Evolutionary conservation across 92 coral and sea anemone species (phyloP), one percentile per base, ranked within the genome.

Genomic region (Bergia puertoricense): DNA sequence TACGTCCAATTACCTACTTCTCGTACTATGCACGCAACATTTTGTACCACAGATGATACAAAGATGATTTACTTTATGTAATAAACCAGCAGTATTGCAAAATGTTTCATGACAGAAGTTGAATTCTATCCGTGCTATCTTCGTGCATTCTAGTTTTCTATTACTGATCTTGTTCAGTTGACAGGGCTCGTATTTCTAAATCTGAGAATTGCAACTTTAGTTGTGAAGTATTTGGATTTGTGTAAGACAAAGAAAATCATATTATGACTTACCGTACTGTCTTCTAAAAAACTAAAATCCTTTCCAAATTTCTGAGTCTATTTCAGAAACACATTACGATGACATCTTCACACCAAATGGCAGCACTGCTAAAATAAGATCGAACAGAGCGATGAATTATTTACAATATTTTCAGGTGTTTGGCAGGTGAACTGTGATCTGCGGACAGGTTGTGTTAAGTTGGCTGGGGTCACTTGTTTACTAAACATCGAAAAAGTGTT

Each of bases 311-410:
- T 62, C 30, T 18, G 23, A 62, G 20, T 6, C 30, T 62, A 62
- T 1, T 62, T 62, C 69, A 62, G 30, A 62, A 62, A 18, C 69
- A 62, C 87, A 18, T 84, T 23, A 84, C 79, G 44, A 71, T 84
- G 68, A 40, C 79, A 84, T 84, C 67, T 30, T 84, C 65, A 5
- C 79, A 41, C 13, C 39, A 16, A 72, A 69, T 71, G 36, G 8
- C 67, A 41, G 87, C 42, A 84, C 65, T 71, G 77, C 87, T 84
- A 84, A 71, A 84, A 84, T 69, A 84, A 46, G 78, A 69, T 23
- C 74, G 67, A 68, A 73, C 67, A 5, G 5, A 71, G 48, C 56
- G 9, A 23, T 84, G 23, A 84, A 68, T 84, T 69, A 84, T 84
- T 71, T 13, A 84, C 23, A 20, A 42, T 30, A 30, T 69, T 69